Evolutionary conservation across 2,888 invertebrate species (phyloP), one percentile per base, ranked within the genome.

Genomic region (Masnerella sp.): DNA sequence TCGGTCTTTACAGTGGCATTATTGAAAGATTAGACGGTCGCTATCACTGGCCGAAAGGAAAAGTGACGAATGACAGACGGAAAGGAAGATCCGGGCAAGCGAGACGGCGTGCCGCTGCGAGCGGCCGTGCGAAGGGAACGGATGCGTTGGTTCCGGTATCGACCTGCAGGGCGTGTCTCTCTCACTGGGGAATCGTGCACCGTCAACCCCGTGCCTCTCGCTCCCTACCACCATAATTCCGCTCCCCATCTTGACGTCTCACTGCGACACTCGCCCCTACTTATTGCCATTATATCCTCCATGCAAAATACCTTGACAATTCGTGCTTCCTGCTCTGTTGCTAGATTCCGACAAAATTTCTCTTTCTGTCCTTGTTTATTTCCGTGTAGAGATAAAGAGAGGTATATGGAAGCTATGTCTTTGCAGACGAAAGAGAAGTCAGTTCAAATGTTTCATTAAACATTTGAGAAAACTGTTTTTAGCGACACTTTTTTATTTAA

Each of bases 161-260:
- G 83, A 83, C 81, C 80, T 79, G 77, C 76, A 80, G 82, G 83
- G 83, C 82, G 83, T 83, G 82, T 83, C 82, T 82, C 76, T 77
- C 75, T 79, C 80, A 77, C 74, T 59, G 74, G 80, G 81, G 81
- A 81, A 80, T 79, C 77, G 77, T 62, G 68, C 77, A 78, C 78
- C 77, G 77, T 78, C 79, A 80, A 80, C 77, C 77, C 75, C 77
- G 78, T 79, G 79, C 77, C 74, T 74, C 71, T 58, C 64, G 38
- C 59, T 65, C 78, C 77, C 72, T 68, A 49, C 70, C 71, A 69
- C 65, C 65, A 75, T 62, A 65, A 71, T 69, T 65, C 28, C 61
- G 42, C 69, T 62, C 75, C 75, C 74, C 75, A 62, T 76, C 78
- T 74, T 76, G 75, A 77, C 75, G 62, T 77, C 76, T 77, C 77